Percentiles rank a stretch among this genome's conserved stretches.
These are phyloP conservation scores for Lomographa bimaculata DNA, from an alignment of 2,888 invertebrate species.

Conservation along the genomic window DNA sequence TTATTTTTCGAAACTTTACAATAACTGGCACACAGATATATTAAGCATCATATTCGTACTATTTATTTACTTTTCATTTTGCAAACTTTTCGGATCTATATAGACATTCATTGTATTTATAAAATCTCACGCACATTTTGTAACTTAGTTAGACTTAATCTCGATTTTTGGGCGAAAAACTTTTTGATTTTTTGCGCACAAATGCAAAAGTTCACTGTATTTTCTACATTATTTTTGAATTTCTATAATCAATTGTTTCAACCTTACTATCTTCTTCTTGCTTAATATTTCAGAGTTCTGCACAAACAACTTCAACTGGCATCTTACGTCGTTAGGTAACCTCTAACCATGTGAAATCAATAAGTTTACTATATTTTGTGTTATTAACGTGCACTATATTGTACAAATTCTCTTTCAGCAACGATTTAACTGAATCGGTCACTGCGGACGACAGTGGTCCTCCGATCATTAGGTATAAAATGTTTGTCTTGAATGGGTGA, in stretches of 20 bases:
- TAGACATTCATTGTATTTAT: no score
- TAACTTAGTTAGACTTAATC: no score
- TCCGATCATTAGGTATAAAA: slow-evolving; percentile 71
- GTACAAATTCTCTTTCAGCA: slow-evolving; percentile 72
- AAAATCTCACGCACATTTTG: no score
- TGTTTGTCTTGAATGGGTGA: slow-evolving; percentile 39
- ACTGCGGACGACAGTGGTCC: slow-evolving; percentile 55
- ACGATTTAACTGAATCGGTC: slow-evolving; percentile 63
- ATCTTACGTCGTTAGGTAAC: slow-evolving; percentile 69
- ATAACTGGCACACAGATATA: no score
- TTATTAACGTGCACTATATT: slow-evolving; percentile 50
- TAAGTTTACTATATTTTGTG: slow-evolving; percentile 31
- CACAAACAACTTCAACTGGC: slow-evolving; percentile 52
- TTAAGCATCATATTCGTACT: no score
- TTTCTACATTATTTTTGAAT: no score
- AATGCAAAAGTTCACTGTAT: no score
- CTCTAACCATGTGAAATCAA: slow-evolving; percentile 23
- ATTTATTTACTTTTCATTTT: no score
- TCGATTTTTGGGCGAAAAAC: no score
- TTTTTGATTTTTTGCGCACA: no score
- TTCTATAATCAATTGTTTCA: no score
- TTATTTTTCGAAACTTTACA: slow-evolving; percentile 21
- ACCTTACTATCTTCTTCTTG: slow-evolving; percentile 33
- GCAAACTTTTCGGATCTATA: no score
- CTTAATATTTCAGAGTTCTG: slow-evolving; percentile 64